Percentiles rank a stretch among this genome's conserved stretches.
phyloP scores from a whole-genome alignment of 1,140 invertebrate genomes.

The Monochamus saltuarius region DNA sequence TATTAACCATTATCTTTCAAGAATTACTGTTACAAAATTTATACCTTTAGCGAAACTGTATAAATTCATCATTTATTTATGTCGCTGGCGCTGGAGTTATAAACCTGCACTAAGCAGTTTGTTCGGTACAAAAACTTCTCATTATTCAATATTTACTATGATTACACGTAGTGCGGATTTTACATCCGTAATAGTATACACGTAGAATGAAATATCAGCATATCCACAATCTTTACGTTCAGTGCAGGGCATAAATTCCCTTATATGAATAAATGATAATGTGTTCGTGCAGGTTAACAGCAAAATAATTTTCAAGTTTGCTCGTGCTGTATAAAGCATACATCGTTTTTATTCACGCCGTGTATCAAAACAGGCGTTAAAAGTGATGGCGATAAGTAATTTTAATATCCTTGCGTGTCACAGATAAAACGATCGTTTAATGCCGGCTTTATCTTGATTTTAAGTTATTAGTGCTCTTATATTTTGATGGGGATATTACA shows the following conservation, averaged over 20 bases:
- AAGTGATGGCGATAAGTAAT: slow-evolving; percentile 13
- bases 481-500: neutral
- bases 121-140: too few relatives aligned
- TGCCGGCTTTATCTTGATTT: slow-evolving; percentile 12
- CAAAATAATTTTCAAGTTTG: slow-evolving; percentile 12
- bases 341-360: slow-evolving; percentile 6
- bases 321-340: slow-evolving; percentile 9
- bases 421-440: slow-evolving; percentile 9
- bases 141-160: too few relatives aligned
- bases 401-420: slow-evolving; percentile 13
- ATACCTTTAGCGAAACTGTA: too few relatives aligned
- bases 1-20: too few relatives aligned
- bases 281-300: slow-evolving; percentile 15
- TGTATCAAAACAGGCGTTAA: neutral
- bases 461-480: slow-evolving; percentile 10
- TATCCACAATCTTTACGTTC: slow-evolving; percentile 11
- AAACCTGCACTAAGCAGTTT: too few relatives aligned
- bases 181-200: slow-evolving; percentile 7
- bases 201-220: slow-evolving; percentile 13
- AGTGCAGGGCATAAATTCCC: slow-evolving; percentile 9
- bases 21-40: too few relatives aligned
- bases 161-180: too few relatives aligned
- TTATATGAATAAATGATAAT: slow-evolving; percentile 21
- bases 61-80: too few relatives aligned
- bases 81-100: too few relatives aligned